phyloP scores from a whole-genome alignment of 2,888 invertebrate genomes.

The Dicyrtomina minuta region DNA sequence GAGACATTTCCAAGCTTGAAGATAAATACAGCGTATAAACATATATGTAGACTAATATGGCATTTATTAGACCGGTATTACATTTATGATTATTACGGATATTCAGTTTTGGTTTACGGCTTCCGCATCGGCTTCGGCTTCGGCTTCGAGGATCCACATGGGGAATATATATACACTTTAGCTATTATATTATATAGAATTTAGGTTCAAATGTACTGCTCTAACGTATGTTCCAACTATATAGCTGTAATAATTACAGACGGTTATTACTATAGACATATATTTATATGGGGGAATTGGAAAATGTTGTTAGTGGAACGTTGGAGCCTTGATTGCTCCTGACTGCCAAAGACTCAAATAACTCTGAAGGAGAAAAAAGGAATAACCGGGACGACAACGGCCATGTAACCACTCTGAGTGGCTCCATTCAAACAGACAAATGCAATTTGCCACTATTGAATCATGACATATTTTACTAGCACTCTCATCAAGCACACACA shows the following conservation, averaged over 20 bases:
- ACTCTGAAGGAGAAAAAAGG: slow-evolving; percentile 25
- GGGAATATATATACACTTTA: too few relatives aligned
- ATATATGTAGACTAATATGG: neutral
- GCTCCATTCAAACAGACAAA: slow-evolving; percentile 46
- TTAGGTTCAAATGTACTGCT: too few relatives aligned
- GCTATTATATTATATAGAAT: too few relatives aligned
- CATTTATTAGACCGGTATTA: slow-evolving; percentile 9
- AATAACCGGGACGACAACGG: slow-evolving; percentile 42
- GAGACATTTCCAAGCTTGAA: too few relatives aligned
- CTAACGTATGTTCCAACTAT: too few relatives aligned
- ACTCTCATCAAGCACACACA: slow-evolving; percentile 12
- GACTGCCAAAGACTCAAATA: slow-evolving; percentile 16
- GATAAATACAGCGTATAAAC: too few relatives aligned
- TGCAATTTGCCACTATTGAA: slow-evolving; percentile 43
- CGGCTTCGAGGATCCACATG: too few relatives aligned
- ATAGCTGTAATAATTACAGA: too few relatives aligned
- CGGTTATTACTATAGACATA: too few relatives aligned
- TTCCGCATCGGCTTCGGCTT: too few relatives aligned
- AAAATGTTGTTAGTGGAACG: slow-evolving; percentile 36
- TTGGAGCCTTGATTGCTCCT: slow-evolving; percentile 34
- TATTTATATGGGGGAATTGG: slow-evolving; percentile 3
- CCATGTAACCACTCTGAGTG: slow-evolving; percentile 46
- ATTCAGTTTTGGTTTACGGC: too few relatives aligned
- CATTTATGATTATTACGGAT: neutral
- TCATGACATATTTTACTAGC: slow-evolving; percentile 23